Evolutionary conservation across 2,888 invertebrate species (phyloP), one percentile per base, ranked within the genome.

Genomic region (Deroplatys truncata): DNA sequence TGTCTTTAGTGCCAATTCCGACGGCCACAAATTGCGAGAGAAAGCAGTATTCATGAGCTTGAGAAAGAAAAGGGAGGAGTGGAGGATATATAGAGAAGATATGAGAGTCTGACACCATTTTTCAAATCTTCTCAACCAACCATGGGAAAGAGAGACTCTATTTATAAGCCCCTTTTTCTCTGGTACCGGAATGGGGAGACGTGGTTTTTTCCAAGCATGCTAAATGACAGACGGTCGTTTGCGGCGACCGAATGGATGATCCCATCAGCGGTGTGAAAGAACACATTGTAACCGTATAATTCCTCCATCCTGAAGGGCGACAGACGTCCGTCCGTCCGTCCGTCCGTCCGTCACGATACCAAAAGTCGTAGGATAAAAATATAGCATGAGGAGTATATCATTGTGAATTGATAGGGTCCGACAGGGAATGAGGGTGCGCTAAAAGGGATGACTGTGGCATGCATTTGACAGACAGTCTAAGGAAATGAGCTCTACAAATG

Each of bases 281-380:
- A 87, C 87, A 87, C 87, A 87, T 87, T 87, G 87, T 87, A 83
- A 83, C 87, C 43, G 87, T 87, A 87, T 87, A 87, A 87, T 87
- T 87, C 87, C 35, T 82, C 87, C 87, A 87, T 87, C 87, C n/a
- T 83, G 82, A 72, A 72, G 56, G 25, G 29, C 25, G 82, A 87
- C 72, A 86, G 87, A 87, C 87, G 49, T 87, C 83, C 87, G 56
- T 72, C 56, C 56, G 56, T 72, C 56, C n/a, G n/a, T n/a, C n/a
- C 87, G 49, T 87, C 83, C 87, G 56, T 72, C 56, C 56, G 56
- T 72, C 56, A 72, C 56, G 20, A 16, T 72, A 25, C 56, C 20
- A 72, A 72, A 72, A 72, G 56, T 72, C 20, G 56, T 72, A 72
- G 56, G 56, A 72, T 72, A 72, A 72, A 72, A 72, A 72, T 72